Evolutionary conservation across 2,113 vertebrate genomes (phyloP), one percentile per base, ranked within the genome.

Genomic region (Microcebus ravelobensis): DNA sequence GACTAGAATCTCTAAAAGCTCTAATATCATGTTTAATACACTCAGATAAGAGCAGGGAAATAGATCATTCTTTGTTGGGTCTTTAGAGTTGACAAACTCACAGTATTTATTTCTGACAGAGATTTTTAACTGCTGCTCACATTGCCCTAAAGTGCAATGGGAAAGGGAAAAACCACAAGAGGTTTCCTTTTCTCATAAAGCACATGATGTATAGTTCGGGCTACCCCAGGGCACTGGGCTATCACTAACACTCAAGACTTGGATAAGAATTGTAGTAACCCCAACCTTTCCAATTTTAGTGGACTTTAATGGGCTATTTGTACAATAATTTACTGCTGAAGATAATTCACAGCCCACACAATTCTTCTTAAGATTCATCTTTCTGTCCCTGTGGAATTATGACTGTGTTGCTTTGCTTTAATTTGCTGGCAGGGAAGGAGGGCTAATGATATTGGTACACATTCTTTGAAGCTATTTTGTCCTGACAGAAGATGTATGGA

Each of bases 201-300:
- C 29, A 73, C 79, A 36, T 42, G 34, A 29, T 83, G 34, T 80
- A 42, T 27, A 48, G 1, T 52, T 79, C 13, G 48, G 45, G 45
- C 77, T 89, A 42, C 65, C 57, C 27, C 1, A 48, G 59, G 36
- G 36, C 61, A 79, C 3, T 13, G 13, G 67, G n/a, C 71, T 74
- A 61, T 91, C 91, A 27, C 2, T 39, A 52, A 79, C 31, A 59
- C 70, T 90, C 34, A 82, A 77, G 61, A 57, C 63, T 65, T 80
- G 31, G 80, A 68, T 79, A 85, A 95, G 65, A 87, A 80, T 34
- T 76, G 15, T 42, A 55, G 42, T 87, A 70, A 88, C 59, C 17
- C 14, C 65, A 84, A 48, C 70, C 82, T 93, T 79, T 82, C 73
- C 73, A 94, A 92, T 80, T 86, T 89, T 61, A 95, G 76, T 63